Percentiles rank a stretch among this genome's conserved stretches.
Conservation (phyloP, 2,113 vertebrate genomes). For the Cricetomys ansorgei region DNA sequence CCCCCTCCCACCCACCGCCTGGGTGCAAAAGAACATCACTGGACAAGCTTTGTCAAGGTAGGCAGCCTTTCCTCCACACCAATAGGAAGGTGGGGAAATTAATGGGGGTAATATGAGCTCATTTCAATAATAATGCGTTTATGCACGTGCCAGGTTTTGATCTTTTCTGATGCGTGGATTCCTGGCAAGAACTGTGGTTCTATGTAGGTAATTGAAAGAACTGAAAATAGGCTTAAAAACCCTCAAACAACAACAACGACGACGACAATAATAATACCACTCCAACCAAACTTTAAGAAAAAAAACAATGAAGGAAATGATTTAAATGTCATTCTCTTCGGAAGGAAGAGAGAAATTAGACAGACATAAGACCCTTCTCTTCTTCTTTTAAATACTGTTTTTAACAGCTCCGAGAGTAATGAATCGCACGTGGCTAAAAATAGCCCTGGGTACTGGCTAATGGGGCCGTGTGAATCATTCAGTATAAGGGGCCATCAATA, state of each 20-base stretch:
- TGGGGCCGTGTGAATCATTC: conserved; percentile 75
- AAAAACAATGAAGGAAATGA: conserved; percentile 51
- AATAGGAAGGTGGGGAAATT: conserved; percentile 81
- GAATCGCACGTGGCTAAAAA: conserved; percentile 69
- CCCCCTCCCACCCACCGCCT: conserved; percentile 25
- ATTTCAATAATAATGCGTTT: conserved; percentile 83
- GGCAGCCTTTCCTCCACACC: conserved; percentile 76
- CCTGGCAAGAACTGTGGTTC: conserved; percentile 66
- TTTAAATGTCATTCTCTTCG: background rate
- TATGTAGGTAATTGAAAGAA: conserved; percentile 70
- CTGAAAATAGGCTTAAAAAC: conserved; percentile 56
- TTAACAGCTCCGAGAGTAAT: conserved; percentile 59
- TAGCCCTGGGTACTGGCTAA: conserved; percentile 67
- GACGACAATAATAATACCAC: conserved; percentile 15
- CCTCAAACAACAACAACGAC: conserved; percentile 56
- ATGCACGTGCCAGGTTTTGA: conserved; percentile 71
- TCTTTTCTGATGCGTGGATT: conserved; percentile 68
- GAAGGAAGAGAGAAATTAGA: background rate
- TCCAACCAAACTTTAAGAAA: conserved; percentile 45
- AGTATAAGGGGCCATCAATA: conserved; percentile 76
- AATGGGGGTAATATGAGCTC: conserved; percentile 81
- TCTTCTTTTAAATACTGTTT: conserved; percentile 70
- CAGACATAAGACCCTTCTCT: conserved; percentile 48
- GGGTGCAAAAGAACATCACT: conserved; percentile 76
- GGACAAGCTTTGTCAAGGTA: conserved; percentile 77